These are phyloP conservation scores for Cheilosia urbana DNA, from an alignment of 2,888 invertebrate genomes.

Conservation along the genomic window DNA sequence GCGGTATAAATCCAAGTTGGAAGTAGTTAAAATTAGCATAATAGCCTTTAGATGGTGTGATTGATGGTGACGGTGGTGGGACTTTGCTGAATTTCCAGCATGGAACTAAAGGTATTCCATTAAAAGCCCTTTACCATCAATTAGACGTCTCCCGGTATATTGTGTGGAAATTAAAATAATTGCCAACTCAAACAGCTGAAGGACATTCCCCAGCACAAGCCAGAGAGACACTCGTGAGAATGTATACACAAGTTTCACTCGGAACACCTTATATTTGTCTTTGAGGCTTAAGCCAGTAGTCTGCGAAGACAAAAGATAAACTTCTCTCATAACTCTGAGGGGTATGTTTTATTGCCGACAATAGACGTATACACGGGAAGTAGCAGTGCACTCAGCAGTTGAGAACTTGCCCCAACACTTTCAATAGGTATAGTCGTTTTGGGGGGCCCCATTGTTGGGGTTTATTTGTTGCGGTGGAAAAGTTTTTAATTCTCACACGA, in stretches of 20 bases:
- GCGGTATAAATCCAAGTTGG: neutral
- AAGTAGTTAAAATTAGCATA: constrained; percentile 43
- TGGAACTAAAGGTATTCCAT: neutral
- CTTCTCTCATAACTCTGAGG: constrained; percentile 53
- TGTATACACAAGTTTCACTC: constrained; percentile 40
- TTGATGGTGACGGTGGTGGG: constrained; percentile 22
- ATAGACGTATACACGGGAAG: constrained; percentile 25
- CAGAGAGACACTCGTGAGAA: constrained; percentile 31
- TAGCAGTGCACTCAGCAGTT: constrained; percentile 9
- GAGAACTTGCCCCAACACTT: constrained; percentile 54
- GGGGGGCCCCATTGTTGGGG: constrained; percentile 35
- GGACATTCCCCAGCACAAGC: constrained; percentile 29
- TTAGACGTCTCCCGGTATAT: neutral
- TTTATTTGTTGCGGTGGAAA: constrained; percentile 41
- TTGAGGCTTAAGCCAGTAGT: constrained; percentile 39
- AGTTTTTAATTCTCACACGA: constrained; percentile 65
- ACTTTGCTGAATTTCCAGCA: neutral
- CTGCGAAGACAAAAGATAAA: constrained; percentile 61
- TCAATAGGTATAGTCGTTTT: constrained; percentile 43
- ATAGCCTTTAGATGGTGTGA: constrained; percentile 38
- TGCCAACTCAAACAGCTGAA: constrained; percentile 25
- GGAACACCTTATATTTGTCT: constrained; percentile 61
- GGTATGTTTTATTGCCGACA: constrained; percentile 58
- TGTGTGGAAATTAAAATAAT: neutral
- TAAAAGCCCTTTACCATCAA: neutral